Conservation (phyloP, 2,797 vertebrate species). For the Odontamblyopus lacepedii region DNA sequence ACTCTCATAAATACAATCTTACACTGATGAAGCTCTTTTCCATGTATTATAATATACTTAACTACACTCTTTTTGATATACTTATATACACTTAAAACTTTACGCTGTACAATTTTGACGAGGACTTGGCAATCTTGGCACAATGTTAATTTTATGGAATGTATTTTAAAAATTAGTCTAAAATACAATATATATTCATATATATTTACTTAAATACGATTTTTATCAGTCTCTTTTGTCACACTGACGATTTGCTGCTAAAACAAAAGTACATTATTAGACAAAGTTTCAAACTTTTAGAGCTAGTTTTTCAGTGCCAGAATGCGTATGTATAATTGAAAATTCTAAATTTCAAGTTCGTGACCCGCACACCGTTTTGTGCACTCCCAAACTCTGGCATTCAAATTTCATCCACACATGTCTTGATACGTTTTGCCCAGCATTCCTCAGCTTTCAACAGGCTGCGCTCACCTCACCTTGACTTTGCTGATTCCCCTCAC, state of each 20-base stretch:
- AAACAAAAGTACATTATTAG: conserved; percentile 25
- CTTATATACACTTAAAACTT: neutral
- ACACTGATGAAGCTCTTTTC: conserved; percentile 20
- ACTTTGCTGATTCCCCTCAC: conserved; percentile 60
- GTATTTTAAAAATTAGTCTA: neutral
- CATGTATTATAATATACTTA: conserved; percentile 23
- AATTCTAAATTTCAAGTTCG: neutral
- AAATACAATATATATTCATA: neutral
- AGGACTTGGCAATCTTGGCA: neutral
- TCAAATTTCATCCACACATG: conserved; percentile 57
- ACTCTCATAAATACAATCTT: conserved; percentile 38
- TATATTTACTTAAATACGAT: neutral
- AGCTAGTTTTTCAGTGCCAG: neutral
- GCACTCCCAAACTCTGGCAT: conserved; percentile 51
- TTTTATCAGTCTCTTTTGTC: conserved; percentile 1
- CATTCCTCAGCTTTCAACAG: conserved; percentile 63
- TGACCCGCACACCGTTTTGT: conserved; percentile 36
- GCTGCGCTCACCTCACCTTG: conserved; percentile 62
- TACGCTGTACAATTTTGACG: neutral
- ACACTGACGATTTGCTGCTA: neutral
- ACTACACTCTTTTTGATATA: neutral
- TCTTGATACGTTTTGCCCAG: conserved; percentile 60
- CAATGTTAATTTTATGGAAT: neutral
- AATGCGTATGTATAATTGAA: neutral
- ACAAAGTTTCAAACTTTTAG: conserved; percentile 7